Conservation (phyloP, 2,888 invertebrate species). For the Dione vanillae region DNA sequence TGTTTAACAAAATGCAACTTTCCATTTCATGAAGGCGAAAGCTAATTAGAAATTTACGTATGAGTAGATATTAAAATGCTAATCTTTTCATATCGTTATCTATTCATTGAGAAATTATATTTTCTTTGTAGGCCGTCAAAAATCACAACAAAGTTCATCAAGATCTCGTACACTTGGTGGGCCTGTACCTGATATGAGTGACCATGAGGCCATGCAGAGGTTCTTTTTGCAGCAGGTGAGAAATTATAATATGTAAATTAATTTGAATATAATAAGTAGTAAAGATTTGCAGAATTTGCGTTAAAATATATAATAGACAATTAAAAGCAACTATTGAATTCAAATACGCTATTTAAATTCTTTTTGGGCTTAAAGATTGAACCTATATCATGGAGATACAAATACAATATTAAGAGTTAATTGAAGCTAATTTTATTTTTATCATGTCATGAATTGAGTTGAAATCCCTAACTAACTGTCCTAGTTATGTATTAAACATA, state of each 20-base stretch:
- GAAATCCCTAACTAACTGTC: no score
- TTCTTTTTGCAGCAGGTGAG: constrained; percentile 87
- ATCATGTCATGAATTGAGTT: no score
- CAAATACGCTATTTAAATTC: no score
- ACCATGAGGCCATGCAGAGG: constrained; percentile 97
- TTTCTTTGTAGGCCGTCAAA: constrained; percentile 83
- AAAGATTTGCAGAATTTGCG: no score
- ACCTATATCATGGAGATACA: no score
- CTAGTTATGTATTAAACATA: no score
- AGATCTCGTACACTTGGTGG: constrained; percentile 76
- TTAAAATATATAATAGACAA: no score
- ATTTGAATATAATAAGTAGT: no score
- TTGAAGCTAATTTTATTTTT: no score
- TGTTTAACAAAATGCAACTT: constrained; percentile 4
- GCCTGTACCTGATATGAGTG: constrained; percentile 92
- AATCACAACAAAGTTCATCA: constrained; percentile 79
- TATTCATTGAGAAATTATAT: not conserved
- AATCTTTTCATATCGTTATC: not conserved
- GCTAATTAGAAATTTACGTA: constrained; percentile 6
- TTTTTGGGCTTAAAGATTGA: no score
- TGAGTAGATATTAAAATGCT: not conserved
- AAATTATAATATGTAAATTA: not conserved
- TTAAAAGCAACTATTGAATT: no score
- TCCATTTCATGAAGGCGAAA: constrained; percentile 25
- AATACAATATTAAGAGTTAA: no score